Evolutionary conservation across 1,140 invertebrate genomes (phyloP).

Genomic region (Drosophila funebris): DNA sequence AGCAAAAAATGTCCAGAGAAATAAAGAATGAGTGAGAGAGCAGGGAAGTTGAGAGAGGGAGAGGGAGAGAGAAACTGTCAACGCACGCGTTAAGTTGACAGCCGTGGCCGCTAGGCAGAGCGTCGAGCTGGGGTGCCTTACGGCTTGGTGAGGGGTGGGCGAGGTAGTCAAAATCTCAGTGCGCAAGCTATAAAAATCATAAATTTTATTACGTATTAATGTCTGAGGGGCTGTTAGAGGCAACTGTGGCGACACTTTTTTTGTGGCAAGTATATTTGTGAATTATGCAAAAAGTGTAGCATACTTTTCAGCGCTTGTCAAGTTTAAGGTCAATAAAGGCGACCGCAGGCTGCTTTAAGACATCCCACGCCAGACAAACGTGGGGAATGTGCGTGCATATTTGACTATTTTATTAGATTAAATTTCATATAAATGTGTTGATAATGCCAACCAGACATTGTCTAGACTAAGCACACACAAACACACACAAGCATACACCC

Average conservation of each 20-base stretch:
- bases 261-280: slow-evolving; percentile 31
- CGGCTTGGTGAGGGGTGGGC: too few species aligned
- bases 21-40: not conserved
- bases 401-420: slow-evolving; percentile 72
- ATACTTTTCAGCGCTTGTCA: slow-evolving; percentile 25
- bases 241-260: slow-evolving; percentile 10
- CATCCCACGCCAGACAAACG: not conserved
- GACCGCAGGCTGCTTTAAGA: slow-evolving; percentile 34
- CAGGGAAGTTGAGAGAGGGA: not conserved
- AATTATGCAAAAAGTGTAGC: slow-evolving; percentile 54
- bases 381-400: slow-evolving; percentile 47
- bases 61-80: slow-evolving; percentile 45
- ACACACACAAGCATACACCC: slow-evolving; percentile 14
- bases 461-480: slow-evolving; percentile 60
- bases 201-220: slow-evolving; percentile 65
- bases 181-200: slow-evolving; percentile 67
- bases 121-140: not conserved
- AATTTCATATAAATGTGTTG: slow-evolving; percentile 76
- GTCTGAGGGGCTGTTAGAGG: slow-evolving; percentile 17
- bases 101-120: slow-evolving; percentile 22
- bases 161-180: slow-evolving; percentile 50
- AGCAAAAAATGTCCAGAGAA: slow-evolving; percentile 23
- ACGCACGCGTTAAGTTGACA: slow-evolving; percentile 65
- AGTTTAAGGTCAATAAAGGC: slow-evolving; percentile 52
- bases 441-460: slow-evolving; percentile 71